A percentile compares a stretch with the other conserved stretches of the same genome.
Conservation (phyloP, 2,797 vertebrate species). For the Channa striata region DNA sequence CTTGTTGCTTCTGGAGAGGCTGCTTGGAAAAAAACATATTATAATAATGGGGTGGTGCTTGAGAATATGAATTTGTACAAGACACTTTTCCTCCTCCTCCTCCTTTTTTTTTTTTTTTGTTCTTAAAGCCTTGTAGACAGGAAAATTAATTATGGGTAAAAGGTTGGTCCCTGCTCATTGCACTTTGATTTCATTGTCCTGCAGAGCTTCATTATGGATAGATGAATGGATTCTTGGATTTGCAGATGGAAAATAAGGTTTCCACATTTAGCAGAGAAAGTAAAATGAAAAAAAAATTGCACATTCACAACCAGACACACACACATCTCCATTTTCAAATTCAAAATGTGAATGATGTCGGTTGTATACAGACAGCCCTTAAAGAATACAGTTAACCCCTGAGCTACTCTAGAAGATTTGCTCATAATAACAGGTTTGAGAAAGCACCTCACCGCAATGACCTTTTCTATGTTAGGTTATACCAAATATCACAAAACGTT, state of each 20-base stretch:
- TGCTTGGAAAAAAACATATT: constrained; percentile 23
- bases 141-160: constrained; percentile 57
- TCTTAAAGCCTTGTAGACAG: constrained; percentile 28
- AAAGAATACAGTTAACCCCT: neutral
- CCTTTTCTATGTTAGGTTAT: too few relatives aligned
- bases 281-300: neutral
- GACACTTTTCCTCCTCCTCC: neutral
- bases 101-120: constrained; percentile 12
- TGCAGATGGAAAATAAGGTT: constrained; percentile 31
- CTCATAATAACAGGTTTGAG: too few relatives aligned
- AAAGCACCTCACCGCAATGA: too few relatives aligned
- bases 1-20: constrained; percentile 40
- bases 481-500: too few relatives aligned
- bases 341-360: neutral
- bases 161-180: constrained; percentile 38
- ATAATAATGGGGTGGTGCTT: constrained; percentile 14
- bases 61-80: constrained; percentile 35
- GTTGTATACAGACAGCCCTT: neutral
- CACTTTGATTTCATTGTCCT: constrained; percentile 41
- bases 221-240: constrained; percentile 32
- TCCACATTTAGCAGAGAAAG: constrained; percentile 14
- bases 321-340: neutral
- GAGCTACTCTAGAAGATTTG: neutral
- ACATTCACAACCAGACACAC: neutral
- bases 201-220: constrained; percentile 30